These are phyloP conservation scores for Himalopsyche phryganea DNA, from an alignment of 1,140 invertebrate genomes.

Conservation along the genomic window DNA sequence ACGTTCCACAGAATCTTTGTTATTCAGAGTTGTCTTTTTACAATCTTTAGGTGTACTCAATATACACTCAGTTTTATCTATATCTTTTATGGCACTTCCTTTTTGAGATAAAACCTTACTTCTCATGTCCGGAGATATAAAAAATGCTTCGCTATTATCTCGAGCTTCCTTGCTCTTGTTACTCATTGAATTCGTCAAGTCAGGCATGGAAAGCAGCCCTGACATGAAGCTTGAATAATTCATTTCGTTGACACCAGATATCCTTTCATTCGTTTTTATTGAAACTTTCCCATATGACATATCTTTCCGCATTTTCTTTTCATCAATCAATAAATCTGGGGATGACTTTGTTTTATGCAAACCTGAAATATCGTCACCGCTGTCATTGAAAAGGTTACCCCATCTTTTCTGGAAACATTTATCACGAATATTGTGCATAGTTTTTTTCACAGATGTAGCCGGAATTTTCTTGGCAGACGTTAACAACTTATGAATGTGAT, in stretches of 20 bases:
- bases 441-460: neutral
- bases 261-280: slow-evolving; percentile 2
- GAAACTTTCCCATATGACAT: neutral
- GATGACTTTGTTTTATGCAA: slow-evolving; percentile 17
- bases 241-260: slow-evolving; percentile 19
- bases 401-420: slow-evolving; percentile 9
- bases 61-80: neutral
- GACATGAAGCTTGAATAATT: slow-evolving; percentile 20
- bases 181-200: slow-evolving; percentile 7
- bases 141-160: neutral
- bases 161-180: slow-evolving; percentile 2
- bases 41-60: neutral
- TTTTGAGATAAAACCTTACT: too few species aligned
- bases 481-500: slow-evolving; percentile 8
- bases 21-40: neutral
- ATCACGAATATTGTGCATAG: neutral
- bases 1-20: slow-evolving; percentile 1
- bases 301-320: neutral
- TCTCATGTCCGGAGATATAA: too few species aligned
- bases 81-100: neutral
- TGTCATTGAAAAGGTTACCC: slow-evolving; percentile 14
- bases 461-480: slow-evolving; percentile 15
- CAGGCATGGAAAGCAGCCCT: slow-evolving; percentile 8
- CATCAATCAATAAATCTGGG: slow-evolving; percentile 3
- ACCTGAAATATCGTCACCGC: neutral